Base-by-base conservation (phyloP, 1,140 invertebrate genomes). In the Drosophila bocki region DNA sequence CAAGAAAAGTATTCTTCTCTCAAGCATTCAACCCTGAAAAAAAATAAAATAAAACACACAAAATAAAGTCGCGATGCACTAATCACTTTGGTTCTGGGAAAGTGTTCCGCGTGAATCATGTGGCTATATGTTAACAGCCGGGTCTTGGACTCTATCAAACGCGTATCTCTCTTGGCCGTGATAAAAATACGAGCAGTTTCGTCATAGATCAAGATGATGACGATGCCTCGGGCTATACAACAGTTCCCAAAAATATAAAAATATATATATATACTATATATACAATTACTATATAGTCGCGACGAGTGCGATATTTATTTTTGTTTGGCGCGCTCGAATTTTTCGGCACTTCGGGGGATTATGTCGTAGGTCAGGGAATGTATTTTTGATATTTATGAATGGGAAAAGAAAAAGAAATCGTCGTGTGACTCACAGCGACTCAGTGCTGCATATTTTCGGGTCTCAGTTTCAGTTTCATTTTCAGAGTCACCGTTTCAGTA, bases 311-410 rank as follows among this genome's bases (percentile, higher is more conserved):
- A 54, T 54, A 39, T 39, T 54, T 54, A 54, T 54, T 54, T 54
- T 54, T 54, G 19, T 53, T 32, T 33, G 50, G 29, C 29, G 29
- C 50, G 6, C 29, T 61, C 54, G 37, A 29, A 64, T 64, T 72
- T 35, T 51, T 32, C 3, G 48, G 29, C 29, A 33, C 48, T 75
- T 48, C 6, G 48, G 72, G 39, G 61, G 72, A 76, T 57, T 63
- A 64, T 85, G 83, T 75, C 79, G 83, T 86, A 86, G 82, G 82
- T 86, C 82, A 86, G 72, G 79, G 74, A 75, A 71, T 51, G 53
- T 54, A 22, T 51, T 51, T 51, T n/a, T 54, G 33, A 39, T 56
- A 39, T 37, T 62, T 59, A 57, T 32, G 37, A 61, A 76, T 81
- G 57, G 81, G 58, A 61, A 62, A 47, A 50, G 26, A 45, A 77